These are phyloP conservation scores for Cyprinodon brontotheroides DNA, from an alignment of 2,113 vertebrate species.

Conservation along the genomic window DNA sequence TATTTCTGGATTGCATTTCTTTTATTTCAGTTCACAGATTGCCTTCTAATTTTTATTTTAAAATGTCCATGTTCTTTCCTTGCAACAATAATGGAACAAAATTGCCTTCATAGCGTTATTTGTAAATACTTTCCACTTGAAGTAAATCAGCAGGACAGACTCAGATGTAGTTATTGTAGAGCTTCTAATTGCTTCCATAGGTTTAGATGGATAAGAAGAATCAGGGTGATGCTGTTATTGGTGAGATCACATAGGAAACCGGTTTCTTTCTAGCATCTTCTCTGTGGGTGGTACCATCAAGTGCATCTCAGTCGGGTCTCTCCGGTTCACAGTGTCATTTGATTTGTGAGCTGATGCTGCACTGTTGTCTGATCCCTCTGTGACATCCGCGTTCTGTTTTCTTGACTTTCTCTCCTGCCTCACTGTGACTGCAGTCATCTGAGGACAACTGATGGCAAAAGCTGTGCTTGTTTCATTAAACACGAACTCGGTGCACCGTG, in stretches of 20 bases:
- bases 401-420: constrained; percentile 29
- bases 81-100: too few species aligned
- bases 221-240: too few species aligned
- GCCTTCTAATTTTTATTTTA: too few species aligned
- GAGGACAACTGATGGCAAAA: constrained; percentile 46
- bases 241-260: neutral
- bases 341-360: constrained; percentile 46
- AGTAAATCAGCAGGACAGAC: too few species aligned
- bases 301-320: constrained; percentile 1
- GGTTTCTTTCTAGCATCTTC: constrained; percentile 10
- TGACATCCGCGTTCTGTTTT: constrained; percentile 19
- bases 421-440: constrained; percentile 42
- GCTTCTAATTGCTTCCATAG: too few species aligned
- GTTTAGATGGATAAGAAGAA: too few species aligned
- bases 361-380: constrained; percentile 22
- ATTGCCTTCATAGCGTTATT: too few species aligned
- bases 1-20: too few species aligned
- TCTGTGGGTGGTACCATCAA: constrained; percentile 37
- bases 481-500: constrained; percentile 33
- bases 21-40: too few species aligned
- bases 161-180: too few species aligned
- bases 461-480: constrained; percentile 60
- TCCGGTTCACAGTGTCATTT: constrained; percentile 37
- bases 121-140: too few species aligned
- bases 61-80: too few species aligned